Conservation (phyloP, 2,797 vertebrate genomes). For the Poecilia velifera region DNA sequence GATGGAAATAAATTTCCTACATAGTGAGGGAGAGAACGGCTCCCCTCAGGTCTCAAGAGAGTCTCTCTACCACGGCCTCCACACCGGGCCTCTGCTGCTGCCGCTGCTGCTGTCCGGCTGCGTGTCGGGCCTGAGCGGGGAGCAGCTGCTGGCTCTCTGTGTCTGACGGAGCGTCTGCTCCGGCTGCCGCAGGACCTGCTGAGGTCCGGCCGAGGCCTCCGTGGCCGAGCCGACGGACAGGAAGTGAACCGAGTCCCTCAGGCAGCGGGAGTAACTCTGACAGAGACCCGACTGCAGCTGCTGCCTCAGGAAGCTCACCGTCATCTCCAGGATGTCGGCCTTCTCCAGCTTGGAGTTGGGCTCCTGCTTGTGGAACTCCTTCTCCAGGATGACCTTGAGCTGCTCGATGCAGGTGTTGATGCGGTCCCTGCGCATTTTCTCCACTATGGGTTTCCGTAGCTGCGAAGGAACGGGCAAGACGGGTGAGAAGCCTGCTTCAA, state of each 20-base stretch:
- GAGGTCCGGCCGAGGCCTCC: constrained; percentile 54
- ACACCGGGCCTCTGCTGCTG: constrained; percentile 58
- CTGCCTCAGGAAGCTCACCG: constrained; percentile 82
- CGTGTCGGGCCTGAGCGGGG: constrained; percentile 36
- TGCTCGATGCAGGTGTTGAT: constrained; percentile 86
- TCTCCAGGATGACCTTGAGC: constrained; percentile 83
- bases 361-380: constrained; percentile 79
- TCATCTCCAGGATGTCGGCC: constrained; percentile 86
- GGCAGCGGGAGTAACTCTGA: constrained; percentile 74
- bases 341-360: constrained; percentile 85
- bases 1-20: constrained; percentile 79
- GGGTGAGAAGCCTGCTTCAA: constrained; percentile 6
- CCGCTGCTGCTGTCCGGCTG: constrained; percentile 52
- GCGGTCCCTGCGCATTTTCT: constrained; percentile 85
- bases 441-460: constrained; percentile 87
- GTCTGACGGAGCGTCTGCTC: constrained; percentile 56
- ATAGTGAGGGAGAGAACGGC: constrained; percentile 54
- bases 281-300: constrained; percentile 66
- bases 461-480: constrained; percentile 52
- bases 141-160: constrained; percentile 54
- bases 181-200: constrained; percentile 67
- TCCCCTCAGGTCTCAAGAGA: constrained; percentile 64
- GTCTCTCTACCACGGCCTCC: constrained; percentile 86
- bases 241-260: constrained; percentile 76
- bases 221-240: constrained; percentile 68